Evolutionary conservation across 2,113 vertebrate species (phyloP).

Genomic region (Halcyon malimbica): DNA sequence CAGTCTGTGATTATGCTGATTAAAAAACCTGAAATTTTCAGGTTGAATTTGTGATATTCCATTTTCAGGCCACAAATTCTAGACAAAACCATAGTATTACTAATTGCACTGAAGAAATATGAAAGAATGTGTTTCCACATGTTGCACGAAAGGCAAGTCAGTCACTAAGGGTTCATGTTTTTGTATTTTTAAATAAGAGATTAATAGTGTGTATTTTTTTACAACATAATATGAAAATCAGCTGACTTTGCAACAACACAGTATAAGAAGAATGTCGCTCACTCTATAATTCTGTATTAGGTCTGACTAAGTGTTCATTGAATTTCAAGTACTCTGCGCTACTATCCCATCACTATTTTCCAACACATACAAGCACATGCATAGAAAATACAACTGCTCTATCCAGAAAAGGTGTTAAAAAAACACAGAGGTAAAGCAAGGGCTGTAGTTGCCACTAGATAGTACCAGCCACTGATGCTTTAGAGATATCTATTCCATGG

Average conservation of each 20-base stretch:
- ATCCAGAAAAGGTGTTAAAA: not conserved
- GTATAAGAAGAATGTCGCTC: not conserved
- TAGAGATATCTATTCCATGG: not conserved
- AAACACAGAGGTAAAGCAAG: not conserved
- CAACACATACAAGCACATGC: not conserved
- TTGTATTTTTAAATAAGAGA: not conserved
- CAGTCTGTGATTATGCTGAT: not conserved
- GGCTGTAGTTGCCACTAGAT: not conserved
- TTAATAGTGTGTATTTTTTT: not conserved
- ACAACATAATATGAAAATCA: not conserved
- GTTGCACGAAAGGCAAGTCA: not conserved
- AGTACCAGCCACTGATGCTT: not conserved
- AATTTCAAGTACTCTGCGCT: not conserved
- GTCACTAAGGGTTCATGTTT: not conserved
- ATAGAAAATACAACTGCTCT: not conserved
- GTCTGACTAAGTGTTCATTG: not conserved
- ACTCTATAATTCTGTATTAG: not conserved
- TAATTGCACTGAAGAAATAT: not conserved
- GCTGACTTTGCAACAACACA: not conserved
- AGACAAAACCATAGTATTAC: not conserved
- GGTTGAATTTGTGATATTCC: not conserved
- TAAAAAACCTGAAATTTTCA: not conserved
- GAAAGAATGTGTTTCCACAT: not conserved
- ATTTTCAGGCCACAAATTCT: not conserved
- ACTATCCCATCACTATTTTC: not conserved